Base-by-base conservation (phyloP, 2,888 invertebrate genomes). In the Microctonus aethiopoides region DNA sequence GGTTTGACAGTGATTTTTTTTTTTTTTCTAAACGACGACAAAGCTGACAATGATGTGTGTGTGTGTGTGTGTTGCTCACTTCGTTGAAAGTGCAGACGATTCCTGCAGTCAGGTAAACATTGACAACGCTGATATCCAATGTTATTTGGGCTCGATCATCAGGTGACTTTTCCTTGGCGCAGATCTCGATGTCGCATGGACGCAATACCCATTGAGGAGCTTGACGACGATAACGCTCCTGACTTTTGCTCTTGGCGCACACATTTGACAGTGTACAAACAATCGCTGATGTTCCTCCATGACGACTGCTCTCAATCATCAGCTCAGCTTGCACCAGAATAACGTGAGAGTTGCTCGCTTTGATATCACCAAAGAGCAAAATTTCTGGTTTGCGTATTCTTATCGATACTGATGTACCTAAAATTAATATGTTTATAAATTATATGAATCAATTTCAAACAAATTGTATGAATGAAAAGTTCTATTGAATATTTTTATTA, bases 361-460 rank as follows among this genome's bases (percentile, higher is more conserved):
- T 89, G n/a, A 89, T 87, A 77, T 91, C 91, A 0, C 93, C 92
- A 81, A 93, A 91, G 77, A 95, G 89, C 86, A 94, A 90, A 61
- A 95, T 88, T 86, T 95, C 94, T 0, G 95, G 94, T 80, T 93
- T 91, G 34, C 93, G 91, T 77, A 94, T 89, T 78, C 93, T 91
- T 26, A 94, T 87, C 0, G 93, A 93, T 75, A 95, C 87, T 0
- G 93, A 91, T 32, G 94, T 86, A 57, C 92, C 92, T 77, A 88
- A n/a, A 70, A 63, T 54, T 13, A 10, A 54, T 4, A 4, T n/a
- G 26, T 24, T 1, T 1, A 60, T 65, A 29, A 7, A 29, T 29
- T 29, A 29, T 29, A n/a, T n/a, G n/a, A n/a, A n/a, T n/a, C n/a
- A n/a, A n/a, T n/a, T n/a, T n/a, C n/a, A n/a, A n/a, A n/a, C n/a